These are phyloP conservation scores for Lepilemur ruficaudatus DNA, from an alignment of 2,797 vertebrate genomes.

Conservation along the genomic window DNA sequence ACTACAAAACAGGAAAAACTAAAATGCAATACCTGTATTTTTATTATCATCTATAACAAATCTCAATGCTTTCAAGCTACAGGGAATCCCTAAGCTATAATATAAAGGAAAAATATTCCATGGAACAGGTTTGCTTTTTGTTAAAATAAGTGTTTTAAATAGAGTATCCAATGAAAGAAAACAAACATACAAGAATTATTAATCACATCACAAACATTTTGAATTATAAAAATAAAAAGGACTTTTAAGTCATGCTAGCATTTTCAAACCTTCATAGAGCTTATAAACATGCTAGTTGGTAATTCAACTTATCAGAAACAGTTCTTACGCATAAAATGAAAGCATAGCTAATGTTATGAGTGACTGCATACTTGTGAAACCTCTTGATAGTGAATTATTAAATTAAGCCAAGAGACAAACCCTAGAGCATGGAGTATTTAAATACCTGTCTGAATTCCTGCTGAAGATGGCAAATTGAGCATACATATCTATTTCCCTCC, in stretches of 20 bases:
- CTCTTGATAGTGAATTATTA: neutral
- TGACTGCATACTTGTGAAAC: neutral
- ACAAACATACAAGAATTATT: neutral
- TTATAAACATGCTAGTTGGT: neutral
- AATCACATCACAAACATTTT: neutral
- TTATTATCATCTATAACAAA: slow-evolving; percentile 18
- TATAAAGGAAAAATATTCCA: neutral
- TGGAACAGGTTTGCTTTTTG: neutral
- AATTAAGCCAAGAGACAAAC: slow-evolving; percentile 11
- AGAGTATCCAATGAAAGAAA: neutral
- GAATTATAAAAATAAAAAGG: neutral
- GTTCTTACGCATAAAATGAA: neutral
- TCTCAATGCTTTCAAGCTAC: neutral
- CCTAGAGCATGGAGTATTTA: neutral
- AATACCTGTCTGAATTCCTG: neutral
- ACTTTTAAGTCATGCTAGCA: neutral
- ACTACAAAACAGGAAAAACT: neutral
- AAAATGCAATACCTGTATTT: neutral
- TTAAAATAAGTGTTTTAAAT: slow-evolving; percentile 14
- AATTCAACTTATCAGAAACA: slow-evolving; percentile 7
- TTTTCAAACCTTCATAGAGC: neutral
- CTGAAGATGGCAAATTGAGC: neutral
- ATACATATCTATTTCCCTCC: neutral
- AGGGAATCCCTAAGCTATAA: neutral
- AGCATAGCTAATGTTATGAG: neutral